Base-by-base conservation (phyloP, 2,888 invertebrate genomes). In the Camponotus fellah region DNA sequence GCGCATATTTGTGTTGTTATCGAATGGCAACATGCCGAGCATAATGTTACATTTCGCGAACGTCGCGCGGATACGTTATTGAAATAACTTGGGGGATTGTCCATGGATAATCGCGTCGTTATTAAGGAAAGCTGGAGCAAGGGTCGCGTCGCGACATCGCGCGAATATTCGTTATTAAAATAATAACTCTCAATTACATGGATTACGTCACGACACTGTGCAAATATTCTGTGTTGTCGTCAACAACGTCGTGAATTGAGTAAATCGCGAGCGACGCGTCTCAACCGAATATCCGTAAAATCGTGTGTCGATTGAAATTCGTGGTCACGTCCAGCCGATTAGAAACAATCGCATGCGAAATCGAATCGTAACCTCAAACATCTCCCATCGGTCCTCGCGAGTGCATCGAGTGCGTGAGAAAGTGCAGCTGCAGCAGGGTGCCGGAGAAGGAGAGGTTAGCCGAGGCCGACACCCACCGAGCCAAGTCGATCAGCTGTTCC, bases 401-500 rank as follows among this genome's bases (percentile, higher is more conserved):
- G 77, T 76, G 81, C 64, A 10, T 81, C 79, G 53, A 49, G 64
- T 74, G 64, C 49, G 81, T 74, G 62, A 56, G 64, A 77, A 76
- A 76, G 81, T 74, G 82, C 80, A 79, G 68, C 72, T 12, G 82
- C 37, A 46, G 43, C 40, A 34, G 46, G 43, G 62, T 17, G 58
- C n/a, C 58, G 58, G 46, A 53, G 49, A 60, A 79, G 53, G 21
- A 82, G 88, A 89, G 89, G 90, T 89, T 89, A 89, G 82, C 64
- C 77, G 83, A 83, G 83, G 89, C 86, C 88, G 89, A 91, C 90
- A 90, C 80, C 88, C 89, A 87, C 84, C 84, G 86, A 85, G 76
- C 82, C 3, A 72, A 77, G 80, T 69, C 85, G 86, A 91, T 91
- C 92, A 92, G 92, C 92, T 92, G 92, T 92, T 91, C 87, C 87